Percentiles rank a stretch among this genome's conserved stretches.
Conservation (phyloP, 2,797 vertebrate species). For the Pyrocephalus nanus region DNA sequence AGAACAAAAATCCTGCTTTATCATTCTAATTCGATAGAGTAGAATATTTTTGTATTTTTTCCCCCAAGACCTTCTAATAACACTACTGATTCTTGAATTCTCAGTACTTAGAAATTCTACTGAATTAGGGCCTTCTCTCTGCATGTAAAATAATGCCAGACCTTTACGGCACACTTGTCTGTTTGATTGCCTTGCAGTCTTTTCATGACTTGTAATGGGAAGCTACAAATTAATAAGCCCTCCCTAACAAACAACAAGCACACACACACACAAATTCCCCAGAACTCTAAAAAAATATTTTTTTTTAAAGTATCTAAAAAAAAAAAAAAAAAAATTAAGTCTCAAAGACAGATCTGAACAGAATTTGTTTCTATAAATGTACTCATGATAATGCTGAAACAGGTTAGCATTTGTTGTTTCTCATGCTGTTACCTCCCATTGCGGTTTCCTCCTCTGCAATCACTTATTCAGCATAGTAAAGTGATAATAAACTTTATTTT, state of each 20-base stretch:
- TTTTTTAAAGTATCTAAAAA: background rate
- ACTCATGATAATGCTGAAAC: background rate
- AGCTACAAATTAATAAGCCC: background rate
- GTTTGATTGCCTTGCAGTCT: background rate
- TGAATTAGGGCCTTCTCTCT: background rate
- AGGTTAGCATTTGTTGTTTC: background rate
- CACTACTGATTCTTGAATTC: background rate
- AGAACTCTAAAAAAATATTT: background rate
- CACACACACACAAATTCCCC: accelerated
- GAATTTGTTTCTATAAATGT: background rate
- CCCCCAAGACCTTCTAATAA: background rate
- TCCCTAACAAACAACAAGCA: background rate
- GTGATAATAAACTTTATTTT: background rate
- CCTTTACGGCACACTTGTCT: background rate
- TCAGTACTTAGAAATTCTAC: background rate
- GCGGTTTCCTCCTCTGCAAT: background rate
- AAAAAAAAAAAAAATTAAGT: background rate
- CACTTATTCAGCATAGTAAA: background rate
- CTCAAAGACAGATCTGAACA: background rate
- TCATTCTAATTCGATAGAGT: background rate
- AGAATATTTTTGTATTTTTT: background rate
- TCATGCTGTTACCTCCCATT: background rate
- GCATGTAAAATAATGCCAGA: background rate
- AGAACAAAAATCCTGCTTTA: background rate
- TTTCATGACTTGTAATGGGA: background rate